phyloP scores from a whole-genome alignment of 2,888 invertebrate genomes.

The Protophormia terraenovae region DNA sequence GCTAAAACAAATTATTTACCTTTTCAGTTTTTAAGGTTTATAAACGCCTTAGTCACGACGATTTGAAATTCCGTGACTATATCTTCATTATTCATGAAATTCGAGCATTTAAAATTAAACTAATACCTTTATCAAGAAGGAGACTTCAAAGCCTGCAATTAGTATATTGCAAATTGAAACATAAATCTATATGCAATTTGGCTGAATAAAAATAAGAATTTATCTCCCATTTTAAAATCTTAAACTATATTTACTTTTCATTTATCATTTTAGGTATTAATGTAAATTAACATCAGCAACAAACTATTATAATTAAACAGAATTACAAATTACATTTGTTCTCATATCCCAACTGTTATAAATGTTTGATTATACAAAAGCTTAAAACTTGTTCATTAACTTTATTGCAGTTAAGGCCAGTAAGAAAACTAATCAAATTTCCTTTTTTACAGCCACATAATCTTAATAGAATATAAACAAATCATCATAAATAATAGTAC shows the following conservation, averaged over 20 bases:
- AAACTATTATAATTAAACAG: slow-evolving; percentile 20
- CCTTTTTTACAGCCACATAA: background rate
- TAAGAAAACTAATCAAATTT: slow-evolving; percentile 41
- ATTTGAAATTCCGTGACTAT: no score
- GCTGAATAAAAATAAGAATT: no score
- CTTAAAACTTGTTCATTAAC: slow-evolving; percentile 27
- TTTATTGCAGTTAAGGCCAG: background rate
- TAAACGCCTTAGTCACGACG: no score
- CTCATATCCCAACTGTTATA: background rate
- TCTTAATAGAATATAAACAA: slow-evolving; percentile 20
- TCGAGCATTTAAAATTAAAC: no score
- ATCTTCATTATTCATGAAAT: no score
- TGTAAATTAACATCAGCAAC: background rate
- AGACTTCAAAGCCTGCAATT: no score
- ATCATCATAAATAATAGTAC: slow-evolving; percentile 9
- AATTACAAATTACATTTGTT: slow-evolving; percentile 6
- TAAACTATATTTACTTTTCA: background rate
- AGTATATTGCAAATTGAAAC: no score
- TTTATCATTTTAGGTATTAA: background rate
- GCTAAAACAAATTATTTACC: no score
- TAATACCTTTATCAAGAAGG: no score
- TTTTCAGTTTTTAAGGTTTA: no score
- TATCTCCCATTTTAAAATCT: background rate
- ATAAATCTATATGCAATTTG: no score
- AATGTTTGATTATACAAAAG: slow-evolving; percentile 21